These are phyloP conservation scores for Pipa parva DNA, from an alignment of 2,113 vertebrate genomes.

Conservation along the genomic window DNA sequence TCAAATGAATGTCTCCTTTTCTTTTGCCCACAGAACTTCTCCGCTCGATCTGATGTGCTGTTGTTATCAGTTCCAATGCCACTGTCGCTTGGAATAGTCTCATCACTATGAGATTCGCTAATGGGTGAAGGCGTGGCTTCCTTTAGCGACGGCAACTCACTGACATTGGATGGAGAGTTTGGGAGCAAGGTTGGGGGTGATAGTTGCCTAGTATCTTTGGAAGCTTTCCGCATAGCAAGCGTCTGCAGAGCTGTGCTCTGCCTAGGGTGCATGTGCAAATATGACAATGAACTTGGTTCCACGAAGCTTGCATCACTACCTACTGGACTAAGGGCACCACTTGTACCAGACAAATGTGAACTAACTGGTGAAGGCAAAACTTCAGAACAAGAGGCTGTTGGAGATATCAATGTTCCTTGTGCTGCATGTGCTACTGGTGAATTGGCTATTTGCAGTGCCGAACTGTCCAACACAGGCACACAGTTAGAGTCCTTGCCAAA, in stretches of 20 bases:
- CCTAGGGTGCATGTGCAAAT: constrained; percentile 64
- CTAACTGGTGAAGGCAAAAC: constrained; percentile 82
- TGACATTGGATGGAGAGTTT: constrained; percentile 79
- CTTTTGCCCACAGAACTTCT: constrained; percentile 73
- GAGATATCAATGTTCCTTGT: constrained; percentile 70
- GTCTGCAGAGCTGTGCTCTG: constrained; percentile 70
- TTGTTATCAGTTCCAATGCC: constrained; percentile 90
- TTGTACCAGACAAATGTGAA: constrained; percentile 75
- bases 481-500: constrained; percentile 50
- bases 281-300: constrained; percentile 84
- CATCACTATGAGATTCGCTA: constrained; percentile 93
- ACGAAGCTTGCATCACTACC: constrained; percentile 81
- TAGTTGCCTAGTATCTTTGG: constrained; percentile 62
- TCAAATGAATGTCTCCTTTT: constrained; percentile 78
- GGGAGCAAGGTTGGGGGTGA: constrained; percentile 72
- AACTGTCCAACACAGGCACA: constrained; percentile 58
- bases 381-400: constrained; percentile 58
- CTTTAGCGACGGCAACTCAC: constrained; percentile 77
- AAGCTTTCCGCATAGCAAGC: constrained; percentile 77
- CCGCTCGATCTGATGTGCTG: constrained; percentile 80
- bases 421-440: constrained; percentile 64
- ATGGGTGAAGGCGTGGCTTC: constrained; percentile 89
- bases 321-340: constrained; percentile 84
- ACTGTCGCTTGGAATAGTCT: constrained; percentile 85
- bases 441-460: constrained; percentile 63